Evolutionary conservation across 64 coral and sea anemone species (phyloP).

Genomic region (Stylophora pistillata): DNA sequence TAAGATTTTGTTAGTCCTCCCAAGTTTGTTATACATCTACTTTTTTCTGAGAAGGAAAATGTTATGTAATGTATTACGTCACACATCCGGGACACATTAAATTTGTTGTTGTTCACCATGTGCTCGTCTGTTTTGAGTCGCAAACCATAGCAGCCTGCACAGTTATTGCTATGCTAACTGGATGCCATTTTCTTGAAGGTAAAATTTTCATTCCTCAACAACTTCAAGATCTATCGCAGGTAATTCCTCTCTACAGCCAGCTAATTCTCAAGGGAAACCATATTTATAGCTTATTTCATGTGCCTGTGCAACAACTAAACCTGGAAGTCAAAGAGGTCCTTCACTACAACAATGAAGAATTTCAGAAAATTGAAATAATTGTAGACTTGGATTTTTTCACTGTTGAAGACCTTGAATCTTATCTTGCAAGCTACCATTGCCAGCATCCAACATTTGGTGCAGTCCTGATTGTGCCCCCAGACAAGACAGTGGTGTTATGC

Average conservation of each 20-base stretch:
- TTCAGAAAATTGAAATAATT: slow-evolving; percentile 12
- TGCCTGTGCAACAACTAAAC: not conserved
- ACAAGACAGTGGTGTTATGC: slow-evolving; percentile 35
- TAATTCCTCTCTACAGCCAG: not conserved
- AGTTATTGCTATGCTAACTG: slow-evolving; percentile 34
- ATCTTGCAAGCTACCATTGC: not conserved
- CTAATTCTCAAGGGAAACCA: not conserved
- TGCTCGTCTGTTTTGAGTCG: no score
- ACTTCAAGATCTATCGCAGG: not conserved
- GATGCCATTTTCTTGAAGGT: not conserved
- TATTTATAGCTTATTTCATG: not conserved
- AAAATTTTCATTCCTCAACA: not conserved
- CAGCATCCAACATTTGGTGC: slow-evolving; percentile 15
- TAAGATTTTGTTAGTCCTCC: no score
- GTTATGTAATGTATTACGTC: no score
- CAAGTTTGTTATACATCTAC: no score
- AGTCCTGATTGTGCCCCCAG: slow-evolving; percentile 50
- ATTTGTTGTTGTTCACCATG: no score
- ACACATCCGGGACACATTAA: no score
- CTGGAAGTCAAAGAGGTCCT: not conserved
- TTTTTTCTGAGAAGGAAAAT: no score
- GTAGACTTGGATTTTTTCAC: slow-evolving; percentile 25
- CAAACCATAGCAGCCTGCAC: no score
- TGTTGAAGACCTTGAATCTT: slow-evolving; percentile 15
- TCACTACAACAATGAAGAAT: not conserved